Percentiles rank a stretch among this genome's conserved stretches.
Conservation (phyloP, 2,797 vertebrate species). For the Anas bernieri region DNA sequence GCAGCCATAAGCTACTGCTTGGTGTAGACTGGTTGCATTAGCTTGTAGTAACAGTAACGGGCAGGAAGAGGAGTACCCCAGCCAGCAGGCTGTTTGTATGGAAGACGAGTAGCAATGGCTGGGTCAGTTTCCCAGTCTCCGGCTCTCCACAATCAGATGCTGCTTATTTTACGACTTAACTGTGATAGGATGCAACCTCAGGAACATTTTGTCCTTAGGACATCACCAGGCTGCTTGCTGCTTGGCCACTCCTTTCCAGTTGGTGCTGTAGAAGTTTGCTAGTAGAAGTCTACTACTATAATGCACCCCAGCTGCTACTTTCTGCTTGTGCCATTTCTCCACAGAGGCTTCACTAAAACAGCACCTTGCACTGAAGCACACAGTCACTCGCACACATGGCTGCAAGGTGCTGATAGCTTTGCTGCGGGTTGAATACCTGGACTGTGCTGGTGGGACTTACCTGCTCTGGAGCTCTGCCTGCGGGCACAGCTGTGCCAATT, state of each 20-base stretch:
- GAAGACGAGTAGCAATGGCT: not conserved
- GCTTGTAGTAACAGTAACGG: not conserved
- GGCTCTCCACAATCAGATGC: not conserved
- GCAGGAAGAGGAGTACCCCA: not conserved
- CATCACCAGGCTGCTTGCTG: conserved; percentile 42
- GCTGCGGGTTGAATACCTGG: conserved; percentile 7
- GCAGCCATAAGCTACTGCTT: not conserved
- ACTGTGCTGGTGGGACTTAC: not conserved
- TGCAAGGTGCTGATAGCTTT: conserved; percentile 44
- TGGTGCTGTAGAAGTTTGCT: conserved; percentile 24
- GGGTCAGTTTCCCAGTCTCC: not conserved
- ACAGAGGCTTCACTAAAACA: not conserved
- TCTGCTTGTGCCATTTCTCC: conserved; percentile 24
- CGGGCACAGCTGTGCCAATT: not conserved
- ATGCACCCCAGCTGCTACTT: not conserved
- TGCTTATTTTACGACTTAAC: conserved; percentile 10
- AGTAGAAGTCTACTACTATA: not conserved
- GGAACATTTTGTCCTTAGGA: not conserved
- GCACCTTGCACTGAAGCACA: not conserved
- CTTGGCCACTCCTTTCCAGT: conserved; percentile 25
- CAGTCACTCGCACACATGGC: not conserved
- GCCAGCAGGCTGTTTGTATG: not conserved
- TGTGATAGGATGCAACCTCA: not conserved
- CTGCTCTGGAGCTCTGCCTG: conserved; percentile 39
- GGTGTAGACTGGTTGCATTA: not conserved